Evolutionary conservation across 2,797 vertebrate species (phyloP), one percentile per base, ranked within the genome.

Genomic region (Meda fulgida): DNA sequence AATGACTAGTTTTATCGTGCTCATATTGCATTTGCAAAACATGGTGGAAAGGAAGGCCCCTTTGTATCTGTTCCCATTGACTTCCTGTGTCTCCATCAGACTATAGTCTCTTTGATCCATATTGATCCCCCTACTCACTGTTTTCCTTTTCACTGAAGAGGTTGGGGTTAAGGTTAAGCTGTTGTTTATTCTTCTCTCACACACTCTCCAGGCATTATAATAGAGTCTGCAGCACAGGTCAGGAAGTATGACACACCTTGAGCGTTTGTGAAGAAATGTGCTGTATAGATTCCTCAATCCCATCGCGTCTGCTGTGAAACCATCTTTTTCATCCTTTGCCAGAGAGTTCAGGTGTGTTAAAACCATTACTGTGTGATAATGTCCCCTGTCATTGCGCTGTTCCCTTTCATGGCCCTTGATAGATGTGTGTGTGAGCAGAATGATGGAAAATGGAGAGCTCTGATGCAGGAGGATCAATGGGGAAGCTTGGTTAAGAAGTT

Each of bases 31-130:
- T 66, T 66, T 38, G 21, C 19, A 76, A 55, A 55, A 55, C 48
- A 36, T 23, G 13, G 48, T 14, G 9, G 7, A 72, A 77, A 78
- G 36, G 21, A 67, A 80, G 48, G 11, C 43, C 48, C 8, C 40
- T 40, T 71, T 73, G 75, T 48, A 71, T 31, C 66, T 75, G 36
- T 80, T 66, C 70, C 40, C 69, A 79, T 36, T 78, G 67, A 53
- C 73, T 75, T 78, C 72, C 63, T 36, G 60, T 58, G 63, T 80
- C 75, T 78, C 71, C 70, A 71, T 69, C 26, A n/a, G 67, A 75
- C 76, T 48, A 40, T 18, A 79, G 60, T 65, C 65, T 89, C 83
- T 78, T 71, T 89, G 76, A 87, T 87, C 85, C 77, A 43, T 43
- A 63, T 66, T 82, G 81, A 87, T 82, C 76, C 84, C 60, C 53